Evolutionary conservation across 2,113 vertebrate genomes (phyloP).

Genomic region (Riparia riparia): DNA sequence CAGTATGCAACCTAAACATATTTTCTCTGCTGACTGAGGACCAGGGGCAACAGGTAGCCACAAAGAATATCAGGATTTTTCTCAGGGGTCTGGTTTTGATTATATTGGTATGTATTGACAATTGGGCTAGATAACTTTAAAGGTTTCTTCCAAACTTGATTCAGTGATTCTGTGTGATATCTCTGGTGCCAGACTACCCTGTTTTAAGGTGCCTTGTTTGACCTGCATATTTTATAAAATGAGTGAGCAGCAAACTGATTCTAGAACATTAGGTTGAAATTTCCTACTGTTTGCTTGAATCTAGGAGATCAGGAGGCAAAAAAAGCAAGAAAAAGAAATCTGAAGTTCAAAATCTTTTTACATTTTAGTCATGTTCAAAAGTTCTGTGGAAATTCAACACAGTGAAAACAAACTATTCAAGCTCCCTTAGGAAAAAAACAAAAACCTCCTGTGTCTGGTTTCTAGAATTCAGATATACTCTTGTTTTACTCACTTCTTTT

Average conservation of each 20-base stretch:
- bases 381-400: neutral
- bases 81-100: neutral
- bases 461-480: neutral
- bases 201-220: neutral
- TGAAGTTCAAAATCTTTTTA: neutral
- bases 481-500: neutral
- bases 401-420: neutral
- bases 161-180: neutral
- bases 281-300: neutral
- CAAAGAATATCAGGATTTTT: neutral
- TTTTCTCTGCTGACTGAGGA: neutral
- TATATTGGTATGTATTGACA: neutral
- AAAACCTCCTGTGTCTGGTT: neutral
- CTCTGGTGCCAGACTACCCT: neutral
- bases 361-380: neutral
- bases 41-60: neutral
- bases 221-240: neutral
- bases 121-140: neutral
- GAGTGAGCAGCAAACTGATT: neutral
- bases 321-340: neutral
- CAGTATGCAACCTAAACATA: neutral
- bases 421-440: rapidly evolving
- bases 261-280: neutral
- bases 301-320: rapidly evolving
- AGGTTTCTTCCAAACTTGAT: neutral